Conservation (phyloP, 2,113 vertebrate species). For the Sula dactylatra region DNA sequence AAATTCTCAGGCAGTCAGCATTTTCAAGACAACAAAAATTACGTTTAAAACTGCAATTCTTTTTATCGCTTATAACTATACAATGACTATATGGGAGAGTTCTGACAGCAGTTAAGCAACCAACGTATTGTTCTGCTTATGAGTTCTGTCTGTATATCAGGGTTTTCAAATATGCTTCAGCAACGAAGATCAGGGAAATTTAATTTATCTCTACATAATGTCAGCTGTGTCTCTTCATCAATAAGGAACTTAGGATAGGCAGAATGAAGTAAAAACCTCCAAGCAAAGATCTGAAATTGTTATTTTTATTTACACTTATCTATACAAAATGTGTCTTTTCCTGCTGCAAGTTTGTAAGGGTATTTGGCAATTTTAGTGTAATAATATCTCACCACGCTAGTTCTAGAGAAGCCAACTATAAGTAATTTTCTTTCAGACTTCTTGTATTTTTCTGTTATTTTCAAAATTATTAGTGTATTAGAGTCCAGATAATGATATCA, state of each 20-base stretch:
- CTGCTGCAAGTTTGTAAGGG: background rate
- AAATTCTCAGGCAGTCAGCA: background rate
- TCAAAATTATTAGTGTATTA: background rate
- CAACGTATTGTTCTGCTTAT: background rate
- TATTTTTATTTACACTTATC: background rate
- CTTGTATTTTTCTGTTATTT: background rate
- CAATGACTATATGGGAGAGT: background rate
- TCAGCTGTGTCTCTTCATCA: background rate
- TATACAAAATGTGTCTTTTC: background rate
- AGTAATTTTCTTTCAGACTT: background rate
- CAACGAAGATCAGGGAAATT: background rate
- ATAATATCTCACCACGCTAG: background rate
- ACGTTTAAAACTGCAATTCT: background rate
- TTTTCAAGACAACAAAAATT: background rate
- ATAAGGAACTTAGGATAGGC: background rate
- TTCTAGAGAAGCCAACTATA: background rate
- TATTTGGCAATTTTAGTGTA: background rate
- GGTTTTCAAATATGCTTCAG: background rate
- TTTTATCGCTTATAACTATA: background rate
- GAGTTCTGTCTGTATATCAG: background rate
- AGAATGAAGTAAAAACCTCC: background rate
- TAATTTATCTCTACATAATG: background rate
- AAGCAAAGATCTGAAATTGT: background rate
- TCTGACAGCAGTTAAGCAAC: background rate
- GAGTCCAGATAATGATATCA: background rate